These are phyloP conservation scores for Phrynocephalus vlangalii DNA, from an alignment of 2,797 vertebrate genomes.

Conservation along the genomic window DNA sequence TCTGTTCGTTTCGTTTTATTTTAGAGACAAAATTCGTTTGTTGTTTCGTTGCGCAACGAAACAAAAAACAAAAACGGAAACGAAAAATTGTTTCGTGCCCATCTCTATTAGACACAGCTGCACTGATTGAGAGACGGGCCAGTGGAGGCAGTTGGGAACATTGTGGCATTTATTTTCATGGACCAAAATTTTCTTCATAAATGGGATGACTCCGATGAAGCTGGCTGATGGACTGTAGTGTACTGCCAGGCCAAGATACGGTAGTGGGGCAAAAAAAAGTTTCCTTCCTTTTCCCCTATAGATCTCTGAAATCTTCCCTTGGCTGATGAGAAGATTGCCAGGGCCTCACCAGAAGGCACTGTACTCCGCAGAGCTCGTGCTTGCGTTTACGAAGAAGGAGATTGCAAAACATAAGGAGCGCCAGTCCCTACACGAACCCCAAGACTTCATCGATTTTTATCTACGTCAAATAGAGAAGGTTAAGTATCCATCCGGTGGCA, in stretches of 20 bases:
- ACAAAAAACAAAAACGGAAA: too few species aligned
- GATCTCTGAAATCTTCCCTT: slow-evolving; percentile 11
- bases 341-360: slow-evolving; percentile 6
- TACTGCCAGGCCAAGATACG: not conserved
- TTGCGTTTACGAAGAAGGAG: not conserved
- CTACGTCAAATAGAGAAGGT: slow-evolving; percentile 51
- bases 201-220: not conserved
- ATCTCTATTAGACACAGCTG: too few species aligned
- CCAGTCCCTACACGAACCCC: not conserved
- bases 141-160: not conserved
- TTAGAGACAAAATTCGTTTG: too few species aligned
- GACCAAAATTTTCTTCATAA: not conserved
- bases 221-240: not conserved
- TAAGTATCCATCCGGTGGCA: not conserved
- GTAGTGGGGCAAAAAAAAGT: too few species aligned
- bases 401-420: slow-evolving; percentile 33
- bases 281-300: not conserved
- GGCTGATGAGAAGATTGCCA: slow-evolving; percentile 4
- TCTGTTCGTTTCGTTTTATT: too few species aligned
- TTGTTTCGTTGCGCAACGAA: too few species aligned
- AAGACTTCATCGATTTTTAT: slow-evolving; percentile 45
- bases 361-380: not conserved
- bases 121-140: too few species aligned
- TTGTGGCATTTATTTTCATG: not conserved
- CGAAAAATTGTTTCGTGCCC: too few species aligned